Base-by-base conservation (phyloP, 2,888 invertebrate genomes). In the Troides helena region DNA sequence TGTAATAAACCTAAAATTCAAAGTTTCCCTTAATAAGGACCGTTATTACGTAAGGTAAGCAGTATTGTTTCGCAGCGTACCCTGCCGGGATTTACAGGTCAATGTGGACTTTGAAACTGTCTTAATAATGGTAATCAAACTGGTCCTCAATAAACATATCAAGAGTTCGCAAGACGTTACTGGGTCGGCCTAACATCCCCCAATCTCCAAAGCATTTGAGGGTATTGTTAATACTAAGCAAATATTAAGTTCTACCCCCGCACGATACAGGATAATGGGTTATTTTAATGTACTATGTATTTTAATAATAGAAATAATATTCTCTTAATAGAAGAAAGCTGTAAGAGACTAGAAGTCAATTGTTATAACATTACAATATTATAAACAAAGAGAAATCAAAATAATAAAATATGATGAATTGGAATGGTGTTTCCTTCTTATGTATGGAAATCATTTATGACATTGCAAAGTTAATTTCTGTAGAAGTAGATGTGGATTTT, bases 71-170 rank as follows among this genome's bases (percentile, higher is more conserved):
- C 39, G 43, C 53, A 64, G 50, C 53, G 61, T 21, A 61, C 60
- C 58, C 61, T 53, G 23, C 23, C 59, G 57, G 58, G 69, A 70
- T 62, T 59, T 63, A 63, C 64, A 6, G 60, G 46, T 60, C 63
- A 67, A 65, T 64, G 67, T 67, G 46, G 56, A 70, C 67, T 69
- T 70, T 64, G 68, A 74, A 76, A 76, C 74, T 73, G 72, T 72
- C 68, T 72, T 74, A 77, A 78, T 75, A 75, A 80, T 75, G 75
- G 73, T 77, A 81, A 80, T 74, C 71, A 73, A 65, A 72, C 71
- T 69, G 66, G 74, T 75, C 80, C 82, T 82, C 86, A 86, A 87
- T 87, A 87, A 86, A 88, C 87, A 88, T 84, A 87, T 87, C 87
- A 81, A 81, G 83, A 83, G 82, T 81, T 78, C 77, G 77, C 65